These are phyloP conservation scores for Trisateles emortualis DNA, from an alignment of 2,888 invertebrate genomes.

Conservation along the genomic window DNA sequence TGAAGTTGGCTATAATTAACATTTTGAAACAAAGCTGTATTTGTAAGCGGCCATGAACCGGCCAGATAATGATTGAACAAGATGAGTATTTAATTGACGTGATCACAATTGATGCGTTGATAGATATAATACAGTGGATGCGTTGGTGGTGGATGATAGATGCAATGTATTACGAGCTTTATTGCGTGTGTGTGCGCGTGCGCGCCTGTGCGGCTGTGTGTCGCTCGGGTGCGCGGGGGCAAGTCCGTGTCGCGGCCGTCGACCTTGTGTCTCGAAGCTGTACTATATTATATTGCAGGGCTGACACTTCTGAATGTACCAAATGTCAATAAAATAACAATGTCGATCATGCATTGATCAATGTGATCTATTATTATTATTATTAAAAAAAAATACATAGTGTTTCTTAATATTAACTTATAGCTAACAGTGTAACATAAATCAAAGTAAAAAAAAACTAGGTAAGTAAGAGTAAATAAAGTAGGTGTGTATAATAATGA, in stretches of 20 bases:
- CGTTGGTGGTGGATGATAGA: conserved; percentile 4
- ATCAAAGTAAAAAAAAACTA: no score
- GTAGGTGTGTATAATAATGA: no score
- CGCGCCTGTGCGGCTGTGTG: neutral
- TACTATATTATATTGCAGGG: conserved; percentile 4
- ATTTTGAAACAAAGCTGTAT: neutral
- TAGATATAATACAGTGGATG: neutral
- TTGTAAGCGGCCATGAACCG: neutral
- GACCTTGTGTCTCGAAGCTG: conserved; percentile 53
- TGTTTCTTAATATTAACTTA: no score
- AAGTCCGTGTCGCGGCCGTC: conserved; percentile 55
- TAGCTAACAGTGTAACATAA: no score
- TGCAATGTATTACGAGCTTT: conserved; percentile 1
- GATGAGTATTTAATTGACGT: neutral
- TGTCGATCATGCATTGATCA: no score
- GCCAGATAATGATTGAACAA: conserved; percentile 1
- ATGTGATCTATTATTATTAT: no score
- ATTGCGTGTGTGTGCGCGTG: conserved; percentile 1
- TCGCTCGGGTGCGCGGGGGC: conserved; percentile 33
- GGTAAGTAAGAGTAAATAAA: no score
- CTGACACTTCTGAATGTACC: no score
- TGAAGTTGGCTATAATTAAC: neutral
- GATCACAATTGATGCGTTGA: conserved; percentile 7
- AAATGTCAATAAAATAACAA: no score
- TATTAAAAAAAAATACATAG: no score